Base-by-base conservation (phyloP, 2,113 vertebrate species). In the Lamprologus sp. region DNA sequence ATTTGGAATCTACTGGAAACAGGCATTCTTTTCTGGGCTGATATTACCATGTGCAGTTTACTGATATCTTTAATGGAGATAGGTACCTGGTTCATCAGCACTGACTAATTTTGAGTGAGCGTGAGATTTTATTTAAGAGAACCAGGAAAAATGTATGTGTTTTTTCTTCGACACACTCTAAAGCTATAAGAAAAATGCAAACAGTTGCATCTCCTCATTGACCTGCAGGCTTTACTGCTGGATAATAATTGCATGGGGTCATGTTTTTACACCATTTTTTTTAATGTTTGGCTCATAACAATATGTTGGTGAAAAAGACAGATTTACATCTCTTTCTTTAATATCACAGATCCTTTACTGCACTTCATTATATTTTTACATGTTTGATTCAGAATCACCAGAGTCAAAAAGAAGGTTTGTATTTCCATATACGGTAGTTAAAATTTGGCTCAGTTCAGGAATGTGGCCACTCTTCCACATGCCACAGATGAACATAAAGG, bases 1-100 rank as follows among this genome's bases (percentile, higher is more conserved):
- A 33, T 90, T 88, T 70, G 35, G 83, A 84, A 58, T 89, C 87
- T 83, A 53, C 42, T 88, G 87, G 82, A 88, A 89, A 89, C 90
- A 86, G 60, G 21, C 58, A 17, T 65, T 84, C 40, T 85, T 84
- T 56, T 35, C 47, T 5, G 19, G 31, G 75, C 65, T 70, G 84
- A 90, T 89, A 84, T 88, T 79, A 65, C 53, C 31, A 3, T 23
- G 89, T 86, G 90, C 88, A 37, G 81, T 87, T 60, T 19, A 31
- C 81, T 84, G 91, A 87, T 90, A 85, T 81, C 84, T 87, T 87
- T 33, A 85, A 75, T 80, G 79, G 63, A 60, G 56, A 28, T 14
- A 63, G 60, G 45, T 15, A 53, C 28, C 9, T 19, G 2, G 15
- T 70, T 91, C 86, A 83, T 91, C 88, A 40, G 9, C 19, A 56